phyloP scores from a whole-genome alignment of 2,113 vertebrate species.

The Cochlearius cochlearius region DNA sequence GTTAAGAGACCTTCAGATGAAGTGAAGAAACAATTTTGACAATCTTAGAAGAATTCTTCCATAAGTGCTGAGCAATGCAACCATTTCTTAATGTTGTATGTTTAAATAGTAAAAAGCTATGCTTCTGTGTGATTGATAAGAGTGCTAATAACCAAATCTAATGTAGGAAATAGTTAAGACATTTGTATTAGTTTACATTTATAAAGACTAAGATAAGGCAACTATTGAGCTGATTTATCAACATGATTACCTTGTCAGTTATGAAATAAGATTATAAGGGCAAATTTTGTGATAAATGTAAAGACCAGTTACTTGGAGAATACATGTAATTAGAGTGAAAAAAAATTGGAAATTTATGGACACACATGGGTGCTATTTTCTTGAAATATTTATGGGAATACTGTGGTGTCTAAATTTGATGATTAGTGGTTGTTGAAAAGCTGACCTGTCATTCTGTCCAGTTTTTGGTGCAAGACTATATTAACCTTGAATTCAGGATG shows the following conservation, averaged over 20 bases:
- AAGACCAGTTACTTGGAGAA: slow-evolving; percentile 20
- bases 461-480: slow-evolving; percentile 24
- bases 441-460: slow-evolving; percentile 23
- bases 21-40: neutral
- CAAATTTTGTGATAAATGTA: slow-evolving; percentile 26
- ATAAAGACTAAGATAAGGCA: neutral
- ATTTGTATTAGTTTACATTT: neutral
- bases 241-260: slow-evolving; percentile 5
- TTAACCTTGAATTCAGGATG: slow-evolving; percentile 55
- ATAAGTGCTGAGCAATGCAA: neutral
- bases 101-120: neutral
- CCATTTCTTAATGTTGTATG: neutral
- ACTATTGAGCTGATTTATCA: slow-evolving; percentile 15
- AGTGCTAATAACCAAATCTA: neutral
- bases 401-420: slow-evolving; percentile 41
- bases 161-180: neutral
- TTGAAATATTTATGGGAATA: slow-evolving; percentile 62
- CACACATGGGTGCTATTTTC: neutral
- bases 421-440: slow-evolving; percentile 59
- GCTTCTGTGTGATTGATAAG: neutral
- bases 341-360: slow-evolving; percentile 46
- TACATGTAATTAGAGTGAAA: neutral
- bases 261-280: slow-evolving; percentile 38
- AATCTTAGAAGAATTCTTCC: neutral
- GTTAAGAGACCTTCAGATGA: neutral